Evolutionary conservation across 2,797 vertebrate genomes (phyloP), one percentile per base, ranked within the genome.

Genomic region (Poeciliopsis gracilis): DNA sequence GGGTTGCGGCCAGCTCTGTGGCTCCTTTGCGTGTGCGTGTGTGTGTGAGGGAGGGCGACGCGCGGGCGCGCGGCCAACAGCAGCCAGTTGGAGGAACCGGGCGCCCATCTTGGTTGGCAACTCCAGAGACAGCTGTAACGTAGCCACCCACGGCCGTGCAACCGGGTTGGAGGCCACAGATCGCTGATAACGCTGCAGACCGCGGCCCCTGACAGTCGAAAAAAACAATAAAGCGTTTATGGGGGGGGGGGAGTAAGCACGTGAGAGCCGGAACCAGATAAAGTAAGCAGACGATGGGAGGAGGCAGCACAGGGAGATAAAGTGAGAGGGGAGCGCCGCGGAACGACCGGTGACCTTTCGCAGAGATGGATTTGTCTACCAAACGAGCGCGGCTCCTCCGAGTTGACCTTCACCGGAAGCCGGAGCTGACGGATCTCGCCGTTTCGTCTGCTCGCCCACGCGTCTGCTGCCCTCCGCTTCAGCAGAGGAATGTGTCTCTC

Each of bases 281-380:
- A 23, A 74, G 79, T 76, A 83, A 87, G 70, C 79, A 51, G 80
- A 67, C 53, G 67, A 77, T 10, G 55, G 28, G 82, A 76, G 72
- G 76, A 78, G 76, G 47, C 11, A 59, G 43, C 43, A 78, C 66
- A 55, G 67, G 57, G 23, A 36, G 46, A 70, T n/a, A 79, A 72
- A 51, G 79, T 66, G 72, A 18, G 71, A 70, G 72, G 63, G 63
- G 55, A 77, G 67, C 20, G 78, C 41, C 63, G 38, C 3, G 30
- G 69, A 96, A 96, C 94, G 96, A 97, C 97, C 93, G 93, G 95
- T 89, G 96, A 98, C 97, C 97, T 99, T 51, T 98, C 97, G 89
- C 72, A 95, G 95, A 97, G 97, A 98, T 98, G 96, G 96, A 98
- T 98, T 97, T 97, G 96, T 97, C 97, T 97, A 96, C 96, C 95